These are phyloP conservation scores for Hycleus phaleratus DNA, from an alignment of 1,140 invertebrate species.

Conservation along the genomic window DNA sequence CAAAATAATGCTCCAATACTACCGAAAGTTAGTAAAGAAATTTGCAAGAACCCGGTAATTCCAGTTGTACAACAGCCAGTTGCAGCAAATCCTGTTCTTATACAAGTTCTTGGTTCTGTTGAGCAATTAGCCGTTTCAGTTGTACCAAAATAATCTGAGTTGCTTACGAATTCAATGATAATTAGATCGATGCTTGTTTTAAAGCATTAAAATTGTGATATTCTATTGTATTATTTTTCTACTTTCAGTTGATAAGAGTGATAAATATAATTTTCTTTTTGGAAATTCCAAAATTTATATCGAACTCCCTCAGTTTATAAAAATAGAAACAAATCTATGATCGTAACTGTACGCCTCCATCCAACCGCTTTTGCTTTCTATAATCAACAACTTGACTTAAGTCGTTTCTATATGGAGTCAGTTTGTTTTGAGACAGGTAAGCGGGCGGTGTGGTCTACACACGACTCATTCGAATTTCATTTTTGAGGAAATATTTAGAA, in stretches of 20 bases:
- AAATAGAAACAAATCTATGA: not conserved
- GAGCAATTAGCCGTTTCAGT: slow-evolving; percentile 1
- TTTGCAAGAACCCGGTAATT: not conserved
- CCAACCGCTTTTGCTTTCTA: not conserved
- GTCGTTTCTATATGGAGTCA: no score
- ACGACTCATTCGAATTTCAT: no score
- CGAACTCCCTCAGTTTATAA: not conserved
- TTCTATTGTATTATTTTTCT: no score
- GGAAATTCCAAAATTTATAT: not conserved
- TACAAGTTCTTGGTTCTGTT: slow-evolving; percentile 3
- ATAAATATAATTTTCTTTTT: not conserved
- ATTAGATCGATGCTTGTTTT: slow-evolving; percentile 1
- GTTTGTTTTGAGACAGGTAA: no score
- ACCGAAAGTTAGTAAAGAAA: not conserved
- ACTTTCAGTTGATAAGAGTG: not conserved
- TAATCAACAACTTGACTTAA: not conserved
- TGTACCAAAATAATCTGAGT: slow-evolving; percentile 1
- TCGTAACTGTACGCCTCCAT: not conserved
- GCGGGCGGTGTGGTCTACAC: no score
- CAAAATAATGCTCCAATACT: not conserved
- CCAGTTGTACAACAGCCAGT: not conserved
- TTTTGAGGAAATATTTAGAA: no score
- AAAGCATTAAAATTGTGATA: slow-evolving; percentile 6
- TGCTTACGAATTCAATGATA: not conserved
- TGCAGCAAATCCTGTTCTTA: not conserved